These are phyloP conservation scores for Craseonycteris thonglongyai DNA, from an alignment of 2,113 vertebrate genomes.

Conservation along the genomic window DNA sequence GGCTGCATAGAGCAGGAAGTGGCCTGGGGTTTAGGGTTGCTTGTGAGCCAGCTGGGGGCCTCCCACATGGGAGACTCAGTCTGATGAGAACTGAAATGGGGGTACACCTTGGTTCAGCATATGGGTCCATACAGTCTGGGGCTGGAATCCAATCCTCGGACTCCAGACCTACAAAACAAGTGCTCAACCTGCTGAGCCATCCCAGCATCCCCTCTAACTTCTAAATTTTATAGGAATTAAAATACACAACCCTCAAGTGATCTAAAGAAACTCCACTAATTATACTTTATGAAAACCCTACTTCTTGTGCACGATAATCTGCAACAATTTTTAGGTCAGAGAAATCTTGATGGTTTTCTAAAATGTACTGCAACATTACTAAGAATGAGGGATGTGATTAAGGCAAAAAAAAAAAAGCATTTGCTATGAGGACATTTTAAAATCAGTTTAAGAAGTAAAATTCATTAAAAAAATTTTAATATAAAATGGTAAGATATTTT, in stretches of 20 bases:
- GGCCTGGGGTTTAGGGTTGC: too few relatives aligned
- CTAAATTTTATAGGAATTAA: not conserved
- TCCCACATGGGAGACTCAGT: too few relatives aligned
- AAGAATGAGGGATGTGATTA: not conserved
- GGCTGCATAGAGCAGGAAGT: too few relatives aligned
- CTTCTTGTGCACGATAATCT: not conserved
- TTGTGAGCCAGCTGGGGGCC: too few relatives aligned
- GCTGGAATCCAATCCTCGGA: too few relatives aligned
- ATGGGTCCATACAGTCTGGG: too few relatives aligned
- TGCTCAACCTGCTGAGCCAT: too few relatives aligned
- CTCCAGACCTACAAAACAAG: too few relatives aligned
- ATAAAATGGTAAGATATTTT: not conserved
- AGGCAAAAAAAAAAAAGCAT: not conserved
- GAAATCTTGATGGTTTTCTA: not conserved
- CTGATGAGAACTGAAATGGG: too few relatives aligned
- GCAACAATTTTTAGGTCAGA: not conserved
- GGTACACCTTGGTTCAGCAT: too few relatives aligned
- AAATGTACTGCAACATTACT: not conserved
- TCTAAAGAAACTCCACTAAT: not conserved
- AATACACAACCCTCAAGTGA: not conserved
- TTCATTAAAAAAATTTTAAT: conserved; percentile 23
- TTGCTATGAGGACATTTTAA: not conserved
- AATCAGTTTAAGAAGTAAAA: conserved; percentile 19
- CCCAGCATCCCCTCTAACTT: too few relatives aligned
- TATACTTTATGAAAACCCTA: not conserved